Evolutionary conservation across 2,797 vertebrate species (phyloP).

Genomic region (Anguilla pacifica): DNA sequence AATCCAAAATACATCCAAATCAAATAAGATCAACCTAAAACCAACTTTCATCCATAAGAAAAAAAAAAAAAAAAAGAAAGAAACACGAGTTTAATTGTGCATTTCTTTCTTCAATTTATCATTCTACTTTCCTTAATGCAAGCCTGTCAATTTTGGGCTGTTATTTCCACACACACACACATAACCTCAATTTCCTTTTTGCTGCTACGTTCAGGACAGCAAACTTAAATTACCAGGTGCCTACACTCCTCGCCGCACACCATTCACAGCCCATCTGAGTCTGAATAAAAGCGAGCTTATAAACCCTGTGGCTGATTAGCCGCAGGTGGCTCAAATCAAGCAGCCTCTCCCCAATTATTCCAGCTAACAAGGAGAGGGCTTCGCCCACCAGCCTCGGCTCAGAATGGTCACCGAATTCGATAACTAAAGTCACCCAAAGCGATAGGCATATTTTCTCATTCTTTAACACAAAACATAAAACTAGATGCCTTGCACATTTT

Average conservation of each 20-base stretch:
- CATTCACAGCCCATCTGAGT: neutral
- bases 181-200: too few relatives aligned
- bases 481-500: neutral
- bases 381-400: neutral
- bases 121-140: too few relatives aligned
- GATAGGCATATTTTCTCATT: neutral
- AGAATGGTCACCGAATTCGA: neutral
- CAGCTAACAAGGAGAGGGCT: neutral
- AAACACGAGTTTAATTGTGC: too few relatives aligned
- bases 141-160: too few relatives aligned
- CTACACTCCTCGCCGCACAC: neutral
- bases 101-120: too few relatives aligned
- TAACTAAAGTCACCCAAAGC: neutral
- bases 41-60: too few relatives aligned
- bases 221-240: neutral
- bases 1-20: too few relatives aligned
- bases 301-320: neutral
- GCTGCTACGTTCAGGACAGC: too few relatives aligned
- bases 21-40: too few relatives aligned
- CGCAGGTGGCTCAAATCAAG: neutral
- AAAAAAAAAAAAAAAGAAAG: too few relatives aligned
- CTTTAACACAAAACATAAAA: neutral
- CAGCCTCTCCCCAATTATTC: too few relatives aligned
- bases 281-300: neutral
- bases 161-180: too few relatives aligned